Evolutionary conservation across 2,888 invertebrate species (phyloP).

Genomic region (Apodemia hepburni): DNA sequence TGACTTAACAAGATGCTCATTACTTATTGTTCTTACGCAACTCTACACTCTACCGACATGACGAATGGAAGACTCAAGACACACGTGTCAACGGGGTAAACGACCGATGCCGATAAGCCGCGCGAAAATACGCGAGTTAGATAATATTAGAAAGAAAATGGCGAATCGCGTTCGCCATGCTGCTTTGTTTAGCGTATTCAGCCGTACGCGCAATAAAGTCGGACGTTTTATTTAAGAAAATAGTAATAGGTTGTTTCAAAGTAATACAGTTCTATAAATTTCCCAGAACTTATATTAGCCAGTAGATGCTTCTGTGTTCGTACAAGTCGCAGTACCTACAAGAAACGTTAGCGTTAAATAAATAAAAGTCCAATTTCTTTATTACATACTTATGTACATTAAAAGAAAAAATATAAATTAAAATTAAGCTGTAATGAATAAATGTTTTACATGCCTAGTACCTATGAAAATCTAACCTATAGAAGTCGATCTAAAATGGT

Average conservation of each 20-base stretch:
- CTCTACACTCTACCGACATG: conserved; percentile 25
- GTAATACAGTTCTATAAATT: background rate
- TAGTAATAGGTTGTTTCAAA: background rate
- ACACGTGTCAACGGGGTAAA: conserved; percentile 46
- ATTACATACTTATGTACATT: too few species aligned
- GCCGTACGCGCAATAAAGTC: conserved; percentile 5
- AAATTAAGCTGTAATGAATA: too few species aligned
- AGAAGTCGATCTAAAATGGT: too few species aligned
- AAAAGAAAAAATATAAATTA: too few species aligned
- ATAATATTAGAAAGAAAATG: conserved; percentile 73
- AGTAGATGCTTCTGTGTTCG: background rate
- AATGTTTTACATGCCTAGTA: too few species aligned
- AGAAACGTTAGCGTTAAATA: too few species aligned
- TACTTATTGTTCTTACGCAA: conserved; percentile 27
- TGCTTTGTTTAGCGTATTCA: conserved; percentile 30
- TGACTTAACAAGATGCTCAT: conserved; percentile 22
- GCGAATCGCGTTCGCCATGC: conserved; percentile 44
- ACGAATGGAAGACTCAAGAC: conserved; percentile 31
- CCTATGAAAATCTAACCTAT: too few species aligned
- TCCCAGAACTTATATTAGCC: background rate
- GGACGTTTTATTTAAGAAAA: conserved; percentile 4
- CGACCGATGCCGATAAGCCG: conserved; percentile 61
- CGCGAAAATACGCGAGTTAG: conserved; percentile 67
- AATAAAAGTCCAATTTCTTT: too few species aligned
- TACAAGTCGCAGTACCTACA: background rate